A percentile compares a stretch with the other conserved stretches of the same genome.
phyloP scores from a whole-genome alignment of 2,797 vertebrate genomes.

The Malacoraja senta region DNA sequence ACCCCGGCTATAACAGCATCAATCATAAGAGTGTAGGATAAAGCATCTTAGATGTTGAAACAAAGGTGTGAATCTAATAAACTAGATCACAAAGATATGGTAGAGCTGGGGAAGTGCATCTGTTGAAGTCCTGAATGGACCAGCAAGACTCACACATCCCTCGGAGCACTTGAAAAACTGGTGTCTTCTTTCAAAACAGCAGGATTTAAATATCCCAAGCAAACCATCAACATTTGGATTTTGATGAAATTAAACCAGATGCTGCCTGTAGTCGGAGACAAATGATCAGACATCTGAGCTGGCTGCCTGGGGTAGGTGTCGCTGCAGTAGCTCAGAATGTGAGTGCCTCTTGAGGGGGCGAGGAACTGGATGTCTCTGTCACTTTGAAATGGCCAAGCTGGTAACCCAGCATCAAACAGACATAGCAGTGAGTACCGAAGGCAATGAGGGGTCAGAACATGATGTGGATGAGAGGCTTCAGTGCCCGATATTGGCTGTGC shows the following conservation, averaged over 20 bases:
- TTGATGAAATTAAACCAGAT: neutral
- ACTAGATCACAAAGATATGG: neutral
- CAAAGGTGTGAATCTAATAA: neutral
- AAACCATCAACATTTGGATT: neutral
- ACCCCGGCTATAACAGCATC: no score
- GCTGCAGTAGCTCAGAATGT: no score
- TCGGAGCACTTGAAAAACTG: neutral
- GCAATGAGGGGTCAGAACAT: no score
- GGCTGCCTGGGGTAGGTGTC: neutral
- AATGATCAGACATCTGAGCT: neutral
- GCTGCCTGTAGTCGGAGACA: neutral
- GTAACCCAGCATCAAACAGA: no score
- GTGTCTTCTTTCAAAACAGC: neutral
- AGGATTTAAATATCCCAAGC: neutral
- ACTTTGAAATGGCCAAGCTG: neutral
- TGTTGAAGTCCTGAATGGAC: neutral
- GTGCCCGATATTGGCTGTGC: no score
- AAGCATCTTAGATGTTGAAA: no score
- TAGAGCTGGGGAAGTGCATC: neutral
- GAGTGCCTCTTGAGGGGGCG: no score
- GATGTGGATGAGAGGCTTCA: no score
- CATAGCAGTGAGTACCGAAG: no score
- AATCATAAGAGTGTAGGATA: no score
- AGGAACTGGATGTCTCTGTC: neutral
- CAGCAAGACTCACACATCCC: neutral